Base-by-base conservation (phyloP, 2,888 invertebrate genomes). In the Leucoma salicis region DNA sequence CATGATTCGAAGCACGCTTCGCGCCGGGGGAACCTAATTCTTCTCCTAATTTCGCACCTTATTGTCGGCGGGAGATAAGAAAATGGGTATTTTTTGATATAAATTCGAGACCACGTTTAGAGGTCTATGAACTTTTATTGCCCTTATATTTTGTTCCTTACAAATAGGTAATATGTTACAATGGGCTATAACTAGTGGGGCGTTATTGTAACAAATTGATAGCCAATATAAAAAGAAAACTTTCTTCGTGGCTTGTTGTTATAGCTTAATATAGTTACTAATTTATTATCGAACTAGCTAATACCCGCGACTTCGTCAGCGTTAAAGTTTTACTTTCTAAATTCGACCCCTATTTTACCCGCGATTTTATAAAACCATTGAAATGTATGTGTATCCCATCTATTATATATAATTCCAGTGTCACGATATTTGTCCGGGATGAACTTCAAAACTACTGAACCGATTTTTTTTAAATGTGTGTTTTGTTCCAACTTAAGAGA, bases 11-110 rank as follows among this genome's bases (percentile, higher is more conserved):
- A 57, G 66, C 88, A 88, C 88, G 88, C 76, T 46, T 65, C 57
- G 55, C 62, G 66, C 62, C 65, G 71, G 74, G 84, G 85, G 82
- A 80, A 76, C 74, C 81, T 86, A 21, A 21, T 21, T 21, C 21
- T 21, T 21, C 21, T 21, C 21, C 85, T 88, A 88, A 88, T 86
- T 88, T 89, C 78, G 77, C 83, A 88, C 86, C 87, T 85, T 88
- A 86, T 85, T 83, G 82, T 78, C 65, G 76, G 77, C 67, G 73
- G 69, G 70, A 60, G 71, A 70, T 70, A 79, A 78, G 81, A 79
- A 81, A 85, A 81, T 80, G 73, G 80, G 70, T 76, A 74, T 78
- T 80, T 57, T 80, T 83, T 75, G 66, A 74, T 71, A 68, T 62
- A 68, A 70, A 70, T 66, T 70, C 64, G 56, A 65, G 61, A 66